Percentiles rank a stretch among this genome's conserved stretches.
Conservation (phyloP, 2,113 vertebrate genomes). For the Passer domesticus region DNA sequence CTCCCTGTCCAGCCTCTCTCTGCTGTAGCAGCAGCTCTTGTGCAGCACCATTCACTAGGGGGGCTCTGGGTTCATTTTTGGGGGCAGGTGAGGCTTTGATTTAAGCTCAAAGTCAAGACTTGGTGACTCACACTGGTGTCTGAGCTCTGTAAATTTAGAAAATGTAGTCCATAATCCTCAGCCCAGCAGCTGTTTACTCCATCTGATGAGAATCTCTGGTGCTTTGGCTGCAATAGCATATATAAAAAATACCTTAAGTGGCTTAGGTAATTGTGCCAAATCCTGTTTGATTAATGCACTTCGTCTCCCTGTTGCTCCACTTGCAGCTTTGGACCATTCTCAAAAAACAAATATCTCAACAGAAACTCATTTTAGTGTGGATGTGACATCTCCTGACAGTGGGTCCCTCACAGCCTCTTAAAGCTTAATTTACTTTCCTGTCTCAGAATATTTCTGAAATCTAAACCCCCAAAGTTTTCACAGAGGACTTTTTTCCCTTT, state of each 20-base stretch:
- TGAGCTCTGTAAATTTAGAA: neutral
- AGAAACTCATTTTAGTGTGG: neutral
- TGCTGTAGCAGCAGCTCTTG: neutral
- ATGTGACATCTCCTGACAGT: neutral
- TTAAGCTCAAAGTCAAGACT: neutral
- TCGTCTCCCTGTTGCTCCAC: neutral
- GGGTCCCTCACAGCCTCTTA: neutral
- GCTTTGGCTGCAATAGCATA: neutral
- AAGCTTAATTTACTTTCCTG: neutral
- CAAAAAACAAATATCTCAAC: neutral
- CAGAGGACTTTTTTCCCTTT: neutral
- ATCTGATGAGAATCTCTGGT: neutral
- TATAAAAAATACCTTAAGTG: neutral
- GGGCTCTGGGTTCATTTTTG: neutral
- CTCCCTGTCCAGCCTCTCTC: neutral
- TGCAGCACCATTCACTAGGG: neutral
- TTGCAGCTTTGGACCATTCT: neutral
- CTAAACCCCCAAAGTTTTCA: neutral
- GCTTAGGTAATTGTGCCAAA: neutral
- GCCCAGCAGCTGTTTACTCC: neutral
- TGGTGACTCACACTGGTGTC: neutral
- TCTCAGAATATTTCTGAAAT: neutral
- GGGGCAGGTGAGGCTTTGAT: neutral
- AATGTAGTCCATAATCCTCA: neutral
- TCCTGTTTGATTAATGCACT: neutral